phyloP scores from a whole-genome alignment of 2,888 invertebrate species.

The Noctua comes region DNA sequence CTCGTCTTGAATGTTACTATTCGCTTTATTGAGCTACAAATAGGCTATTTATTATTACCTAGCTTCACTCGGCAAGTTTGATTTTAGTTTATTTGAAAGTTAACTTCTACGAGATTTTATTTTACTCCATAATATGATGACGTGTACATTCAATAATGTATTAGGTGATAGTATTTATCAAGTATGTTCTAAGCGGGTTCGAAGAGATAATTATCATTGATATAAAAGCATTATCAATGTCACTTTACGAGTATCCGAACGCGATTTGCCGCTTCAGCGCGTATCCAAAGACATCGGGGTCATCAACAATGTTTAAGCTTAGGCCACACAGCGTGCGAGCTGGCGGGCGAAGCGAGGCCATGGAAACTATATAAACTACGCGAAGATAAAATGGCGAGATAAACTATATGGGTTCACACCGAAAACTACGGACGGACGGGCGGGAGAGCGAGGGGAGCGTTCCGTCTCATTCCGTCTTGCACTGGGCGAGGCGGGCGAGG shows the following conservation, averaged over 20 bases:
- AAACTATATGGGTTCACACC: too few relatives aligned
- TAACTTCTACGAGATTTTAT: conserved; percentile 38
- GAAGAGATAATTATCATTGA: not conserved
- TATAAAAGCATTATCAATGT: not conserved
- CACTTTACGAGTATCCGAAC: not conserved
- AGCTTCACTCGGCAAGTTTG: conserved; percentile 33
- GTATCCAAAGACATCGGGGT: too few relatives aligned
- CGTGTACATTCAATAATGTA: conserved; percentile 40
- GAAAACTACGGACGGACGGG: too few relatives aligned
- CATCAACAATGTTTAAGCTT: not conserved
- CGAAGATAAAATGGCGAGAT: too few relatives aligned
- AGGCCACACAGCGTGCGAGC: too few relatives aligned
- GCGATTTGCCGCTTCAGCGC: not conserved
- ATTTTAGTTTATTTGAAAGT: conserved; percentile 43
- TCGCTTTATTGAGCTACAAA: conserved; percentile 73
- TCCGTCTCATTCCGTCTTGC: too few relatives aligned
- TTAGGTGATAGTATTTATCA: conserved; percentile 46
- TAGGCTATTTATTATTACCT: conserved; percentile 35
- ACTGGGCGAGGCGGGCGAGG: too few relatives aligned
- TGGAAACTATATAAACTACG: too few relatives aligned
- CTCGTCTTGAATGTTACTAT: conserved; percentile 55
- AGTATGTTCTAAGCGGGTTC: conserved; percentile 26
- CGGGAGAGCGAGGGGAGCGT: too few relatives aligned
- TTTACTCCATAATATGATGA: conserved; percentile 14
- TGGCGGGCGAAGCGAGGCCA: too few relatives aligned